Percentiles rank a stretch among this genome's conserved stretches.
phyloP scores from a whole-genome alignment of 92 coral and sea anemone species.

The Zoanthus gigantus region DNA sequence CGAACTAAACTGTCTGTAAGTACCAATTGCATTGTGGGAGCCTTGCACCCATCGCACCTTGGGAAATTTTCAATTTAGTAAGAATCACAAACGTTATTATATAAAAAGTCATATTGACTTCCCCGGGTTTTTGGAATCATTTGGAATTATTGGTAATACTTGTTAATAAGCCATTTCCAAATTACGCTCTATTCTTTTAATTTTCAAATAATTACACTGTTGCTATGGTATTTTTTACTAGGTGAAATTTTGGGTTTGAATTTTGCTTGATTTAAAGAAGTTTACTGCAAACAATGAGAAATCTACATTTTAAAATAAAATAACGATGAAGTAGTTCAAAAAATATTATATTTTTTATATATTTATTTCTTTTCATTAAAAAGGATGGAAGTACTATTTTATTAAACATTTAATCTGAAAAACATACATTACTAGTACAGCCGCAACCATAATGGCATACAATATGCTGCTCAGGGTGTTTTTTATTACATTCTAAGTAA shows the following conservation, averaged over 20 bases:
- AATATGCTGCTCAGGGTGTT: conserved; percentile 27
- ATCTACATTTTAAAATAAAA: conserved; percentile 13
- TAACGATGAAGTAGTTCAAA: conserved; percentile 10
- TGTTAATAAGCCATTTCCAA: no score
- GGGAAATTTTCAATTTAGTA: no score
- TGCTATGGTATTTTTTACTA: neutral
- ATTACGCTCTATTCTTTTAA: neutral
- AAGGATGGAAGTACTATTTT: conserved; percentile 24
- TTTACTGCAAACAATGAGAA: conserved; percentile 26
- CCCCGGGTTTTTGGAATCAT: no score
- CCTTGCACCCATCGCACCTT: no score
- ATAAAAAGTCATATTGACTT: no score
- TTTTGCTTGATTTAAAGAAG: conserved; percentile 27
- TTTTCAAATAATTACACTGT: no score
- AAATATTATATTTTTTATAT: conserved; percentile 9
- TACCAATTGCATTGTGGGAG: no score
- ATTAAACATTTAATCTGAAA: conserved; percentile 29
- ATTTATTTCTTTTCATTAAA: conserved; percentile 22
- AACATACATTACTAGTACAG: conserved; percentile 29
- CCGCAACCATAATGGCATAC: conserved; percentile 29
- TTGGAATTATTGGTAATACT: no score
- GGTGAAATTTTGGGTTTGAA: conserved; percentile 24
- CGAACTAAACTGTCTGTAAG: no score
- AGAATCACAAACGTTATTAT: no score
- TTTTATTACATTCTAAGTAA: conserved; percentile 13